Evolutionary conservation across 2,113 vertebrate species (phyloP), one percentile per base, ranked within the genome.

Genomic region (Gila orcuttii): DNA sequence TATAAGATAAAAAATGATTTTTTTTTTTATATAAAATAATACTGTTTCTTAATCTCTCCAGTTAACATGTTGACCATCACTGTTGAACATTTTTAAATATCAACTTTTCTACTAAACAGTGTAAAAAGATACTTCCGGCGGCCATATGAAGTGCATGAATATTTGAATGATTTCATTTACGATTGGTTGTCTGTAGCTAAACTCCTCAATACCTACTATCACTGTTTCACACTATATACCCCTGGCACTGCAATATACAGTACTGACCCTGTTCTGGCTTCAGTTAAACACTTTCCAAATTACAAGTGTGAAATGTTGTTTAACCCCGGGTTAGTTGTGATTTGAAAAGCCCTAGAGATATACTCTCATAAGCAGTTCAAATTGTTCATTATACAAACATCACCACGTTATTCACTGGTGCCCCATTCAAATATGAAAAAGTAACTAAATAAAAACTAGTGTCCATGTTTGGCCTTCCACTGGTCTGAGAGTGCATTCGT

Each of bases 401-500:
- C n/a, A 23, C 36, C 39, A 36, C 11, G 23, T 80, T 55, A 42
- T 39, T 69, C 21, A 60, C 55, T 15, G 39, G n/a, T 28, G 55
- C 73, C 59, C 79, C 3, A 33, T 52, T 86, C 57, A 85, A 73
- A 80, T 57, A 57, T 62, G 21, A 59, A 73, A 66, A 47, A 57
- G 23, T 25, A 59, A 59, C 45, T 57, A 76, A 84, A 84, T 42
- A 75, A 78, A 66, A 88, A 39, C 79, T 91, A 88, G n/a, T 36
- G 89, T 91, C 64, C 59, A 0, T 88, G 31, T 80, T 76, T 66
- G 93, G 94, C 94, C 95, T 88, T 91, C 88, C 80, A 91, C 94
- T 94, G 93, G 94, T 95, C 90, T 93, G 91, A 89, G 88, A 90
- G 89, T 87, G 89, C 76, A 83, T 85, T 3, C 39, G 25, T 87